Conservation (phyloP, 2,113 vertebrate genomes). For the Malaclemys terrapin region DNA sequence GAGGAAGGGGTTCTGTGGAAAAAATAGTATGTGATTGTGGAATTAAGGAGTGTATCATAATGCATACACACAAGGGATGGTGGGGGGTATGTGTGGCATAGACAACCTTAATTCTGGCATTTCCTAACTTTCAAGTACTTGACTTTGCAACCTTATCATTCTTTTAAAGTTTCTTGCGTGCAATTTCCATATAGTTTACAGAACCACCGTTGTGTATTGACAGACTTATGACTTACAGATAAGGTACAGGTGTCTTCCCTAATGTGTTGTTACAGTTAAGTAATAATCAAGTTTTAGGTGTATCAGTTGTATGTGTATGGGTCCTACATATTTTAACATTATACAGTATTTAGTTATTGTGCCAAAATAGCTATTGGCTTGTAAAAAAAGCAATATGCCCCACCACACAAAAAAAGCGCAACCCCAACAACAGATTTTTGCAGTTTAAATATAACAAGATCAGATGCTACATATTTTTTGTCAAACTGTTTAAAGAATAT, state of each 20-base stretch:
- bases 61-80: not conserved
- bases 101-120: not conserved
- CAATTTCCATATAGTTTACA: not conserved
- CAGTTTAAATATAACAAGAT: not conserved
- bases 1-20: not conserved
- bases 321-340: not conserved
- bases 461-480: not conserved
- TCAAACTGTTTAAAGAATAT: not conserved
- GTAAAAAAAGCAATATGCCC: not conserved
- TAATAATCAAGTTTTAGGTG: not conserved
- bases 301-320: not conserved
- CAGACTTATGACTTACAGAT: not conserved
- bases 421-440: not conserved
- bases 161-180: not conserved
- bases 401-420: not conserved
- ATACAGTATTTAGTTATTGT: not conserved
- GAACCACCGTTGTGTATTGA: not conserved
- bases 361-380: slow-evolving; percentile 20
- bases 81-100: not conserved
- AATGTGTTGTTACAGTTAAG: not conserved
- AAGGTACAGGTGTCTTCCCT: not conserved
- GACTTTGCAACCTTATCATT: not conserved
- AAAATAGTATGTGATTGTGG: not conserved
- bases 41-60: not conserved
- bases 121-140: not conserved